Evolutionary conservation across 1,140 invertebrate species (phyloP), one percentile per base, ranked within the genome.

Genomic region (Aleiodes sp.): DNA sequence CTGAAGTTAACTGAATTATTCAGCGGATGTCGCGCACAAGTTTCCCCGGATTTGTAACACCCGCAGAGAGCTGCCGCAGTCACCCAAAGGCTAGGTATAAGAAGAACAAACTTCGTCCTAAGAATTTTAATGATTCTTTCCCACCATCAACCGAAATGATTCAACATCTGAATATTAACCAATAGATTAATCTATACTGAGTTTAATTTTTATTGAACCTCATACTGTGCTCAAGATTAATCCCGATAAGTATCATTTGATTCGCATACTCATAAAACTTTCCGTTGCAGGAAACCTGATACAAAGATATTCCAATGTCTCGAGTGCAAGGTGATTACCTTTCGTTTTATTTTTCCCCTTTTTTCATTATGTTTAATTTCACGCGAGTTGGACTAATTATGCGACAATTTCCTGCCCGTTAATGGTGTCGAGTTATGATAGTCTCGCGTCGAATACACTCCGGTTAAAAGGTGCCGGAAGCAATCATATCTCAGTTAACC

Each of bases 21-120:
- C 81, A 83, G 76, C 75, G 75, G 71, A 75, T 77, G 76, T 80
- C 76, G 75, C 74, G 70, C 74, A 76, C 76, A 60, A 80, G 76
- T 80, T 84, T 82, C 75, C 75, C 75, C 68, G 77, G 78, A 82
- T 82, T 80, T 81, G 81, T 81, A 82, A 78, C 79, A 77, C 75
- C 76, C 74, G 75, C 72, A 70, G 29, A 35, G 35, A 16, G 33
- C 61, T 35, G 43, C 39, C 12, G 12, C 28, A 31, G 56, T 59
- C 31, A 33, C 31, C 10, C 10, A n/a, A n/a, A n/a, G 31, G 31
- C 10, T 33, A 33, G 10, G 10, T 6, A 1, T 6, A 33, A 33
- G 31, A 33, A 33, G n/a, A 59, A 31, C 26, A 59, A 14, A 19
- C 19, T 12, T 19, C 28, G 1, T 24, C 4, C n/a, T 16, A 4